Evolutionary conservation across 2,888 invertebrate genomes (phyloP), one percentile per base, ranked within the genome.

Genomic region (Cheilosia pagana): DNA sequence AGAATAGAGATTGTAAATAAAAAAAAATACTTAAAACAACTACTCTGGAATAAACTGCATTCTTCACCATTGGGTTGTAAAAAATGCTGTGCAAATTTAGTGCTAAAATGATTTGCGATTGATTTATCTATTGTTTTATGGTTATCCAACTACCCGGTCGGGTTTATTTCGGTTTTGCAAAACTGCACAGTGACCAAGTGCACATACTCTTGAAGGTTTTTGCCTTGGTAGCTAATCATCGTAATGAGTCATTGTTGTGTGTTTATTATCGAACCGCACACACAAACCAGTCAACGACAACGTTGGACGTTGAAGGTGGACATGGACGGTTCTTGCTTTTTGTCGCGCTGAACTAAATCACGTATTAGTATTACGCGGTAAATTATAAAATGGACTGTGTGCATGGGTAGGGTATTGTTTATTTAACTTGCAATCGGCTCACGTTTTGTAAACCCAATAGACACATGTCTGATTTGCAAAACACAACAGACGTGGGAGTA

Each of bases 151-250:
- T 21, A 28, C 19, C n/a, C 57, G 45, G 8, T 14, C 28, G 21
- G 35, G 31, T 21, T 50, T 16, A 12, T 19, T 39, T 48, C n/a
- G 14, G 10, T n/a, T 45, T 6, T 31, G 60, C 57, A 52, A 35
- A 35, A 19, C 25, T 39, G 21, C 28, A 14, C 23, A n/a, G 48
- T 52, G 68, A 31, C 59, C 59, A 71, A 67, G 28, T 77, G 68
- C 55, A 77, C 16, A 70, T 35, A 39, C 19, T 16, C 57, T 53
- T 19, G 52, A 65, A 63, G 70, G 60, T 41, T 50, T 50, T 75
- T 53, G 65, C 83, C 83, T 85, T 85, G 75, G 71, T 75, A 45
- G 45, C 75, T 63, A 82, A 77, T 82, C 78, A 78, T 50, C 63
- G 43, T 43, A 76, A 50, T 85, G 63, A 81, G 55, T 85, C 85